Conservation (phyloP, 2,797 vertebrate genomes). For the Hapalemur alaotrensis region DNA sequence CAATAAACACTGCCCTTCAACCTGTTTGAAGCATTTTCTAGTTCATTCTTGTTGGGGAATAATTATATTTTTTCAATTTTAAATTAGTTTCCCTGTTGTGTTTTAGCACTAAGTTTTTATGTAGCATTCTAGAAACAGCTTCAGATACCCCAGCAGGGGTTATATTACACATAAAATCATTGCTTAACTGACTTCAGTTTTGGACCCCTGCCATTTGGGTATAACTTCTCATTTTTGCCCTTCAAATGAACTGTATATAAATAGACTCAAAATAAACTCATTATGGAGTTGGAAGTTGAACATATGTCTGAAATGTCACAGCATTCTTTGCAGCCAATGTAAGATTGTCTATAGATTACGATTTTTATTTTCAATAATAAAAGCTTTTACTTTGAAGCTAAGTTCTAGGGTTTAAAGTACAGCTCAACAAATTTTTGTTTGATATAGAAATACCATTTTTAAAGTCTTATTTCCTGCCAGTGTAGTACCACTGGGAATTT, state of each 20-base stretch:
- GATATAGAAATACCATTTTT: slow-evolving; percentile 63
- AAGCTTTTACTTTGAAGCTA: slow-evolving; percentile 62
- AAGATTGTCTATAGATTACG: slow-evolving; percentile 70
- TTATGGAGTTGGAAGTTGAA: slow-evolving; percentile 68
- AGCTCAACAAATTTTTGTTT: slow-evolving; percentile 58
- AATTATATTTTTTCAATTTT: slow-evolving; percentile 41
- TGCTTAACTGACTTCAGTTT: slow-evolving; percentile 63
- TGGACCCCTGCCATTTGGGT: slow-evolving; percentile 67
- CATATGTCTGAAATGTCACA: slow-evolving; percentile 74
- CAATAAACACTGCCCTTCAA: slow-evolving; percentile 47
- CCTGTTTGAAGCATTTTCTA: slow-evolving; percentile 31
- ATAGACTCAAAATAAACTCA: slow-evolving; percentile 75
- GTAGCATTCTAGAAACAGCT: slow-evolving; percentile 54
- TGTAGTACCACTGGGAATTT: slow-evolving; percentile 55
- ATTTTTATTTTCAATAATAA: slow-evolving; percentile 74
- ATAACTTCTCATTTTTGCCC: slow-evolving; percentile 67
- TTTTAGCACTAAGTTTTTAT: slow-evolving; percentile 56
- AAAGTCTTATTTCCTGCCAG: slow-evolving; percentile 53
- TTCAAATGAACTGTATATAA: slow-evolving; percentile 73
- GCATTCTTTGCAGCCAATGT: slow-evolving; percentile 49
- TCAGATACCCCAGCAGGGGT: slow-evolving; percentile 48
- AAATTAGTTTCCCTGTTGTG: slow-evolving; percentile 46
- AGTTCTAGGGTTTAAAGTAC: slow-evolving; percentile 61
- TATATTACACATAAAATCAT: slow-evolving; percentile 67
- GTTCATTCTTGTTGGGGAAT: background rate